Conservation (phyloP, 2,888 invertebrate genomes). For the Platycheirus rosarum region DNA sequence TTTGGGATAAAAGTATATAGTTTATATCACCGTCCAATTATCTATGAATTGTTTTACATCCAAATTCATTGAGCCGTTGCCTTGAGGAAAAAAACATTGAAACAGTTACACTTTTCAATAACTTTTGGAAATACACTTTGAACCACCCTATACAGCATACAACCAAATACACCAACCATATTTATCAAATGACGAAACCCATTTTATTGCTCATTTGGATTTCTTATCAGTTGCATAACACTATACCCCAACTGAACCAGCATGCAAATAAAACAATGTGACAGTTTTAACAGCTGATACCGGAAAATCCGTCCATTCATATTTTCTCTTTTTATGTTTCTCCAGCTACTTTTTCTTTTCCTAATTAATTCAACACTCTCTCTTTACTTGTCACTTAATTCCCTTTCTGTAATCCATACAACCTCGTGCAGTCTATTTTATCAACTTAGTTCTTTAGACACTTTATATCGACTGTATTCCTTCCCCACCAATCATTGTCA, state of each 20-base stretch:
- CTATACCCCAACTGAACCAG: not conserved
- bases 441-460: not conserved
- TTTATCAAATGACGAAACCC: not conserved
- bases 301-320: constrained; percentile 60
- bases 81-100: too few relatives aligned
- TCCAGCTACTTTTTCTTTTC: not conserved
- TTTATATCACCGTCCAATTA: too few relatives aligned
- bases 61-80: too few relatives aligned
- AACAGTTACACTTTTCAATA: too few relatives aligned
- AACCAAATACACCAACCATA: not conserved
- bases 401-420: too few relatives aligned
- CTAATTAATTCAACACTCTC: not conserved
- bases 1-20: too few relatives aligned
- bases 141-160: not conserved
- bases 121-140: too few relatives aligned
- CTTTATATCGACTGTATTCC: not conserved
- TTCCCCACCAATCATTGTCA: constrained; percentile 17
- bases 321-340: constrained; percentile 23
- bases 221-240: constrained; percentile 31
- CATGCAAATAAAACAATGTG: constrained; percentile 18
- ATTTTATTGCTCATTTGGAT: not conserved
- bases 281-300: constrained; percentile 63
- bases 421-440: constrained; percentile 22
- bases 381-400: not conserved
- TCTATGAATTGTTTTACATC: too few relatives aligned